Percentiles rank a stretch among this genome's conserved stretches.
phyloP scores from a whole-genome alignment of 1,140 invertebrate species.

The Drosophila quadrilineata region DNA sequence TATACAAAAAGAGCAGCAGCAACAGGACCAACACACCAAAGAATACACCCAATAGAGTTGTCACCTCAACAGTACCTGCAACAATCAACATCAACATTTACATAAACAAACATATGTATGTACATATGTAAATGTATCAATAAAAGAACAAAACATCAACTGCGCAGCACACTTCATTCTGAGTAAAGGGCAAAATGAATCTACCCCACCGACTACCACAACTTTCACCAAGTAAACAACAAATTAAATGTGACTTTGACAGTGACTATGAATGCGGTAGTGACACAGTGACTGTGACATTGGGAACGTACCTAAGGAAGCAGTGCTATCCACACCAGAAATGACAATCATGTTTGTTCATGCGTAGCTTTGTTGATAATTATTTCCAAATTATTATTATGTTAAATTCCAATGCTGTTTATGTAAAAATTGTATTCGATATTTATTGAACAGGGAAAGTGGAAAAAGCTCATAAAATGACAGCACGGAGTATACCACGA shows the following conservation, averaged over 20 bases:
- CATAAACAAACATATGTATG: not conserved
- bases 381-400: slow-evolving; percentile 10
- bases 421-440: slow-evolving; percentile 12
- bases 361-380: slow-evolving; percentile 30
- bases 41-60: slow-evolving; percentile 89
- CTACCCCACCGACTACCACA: slow-evolving; percentile 14
- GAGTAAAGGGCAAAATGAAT: no score
- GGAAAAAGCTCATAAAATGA: slow-evolving; percentile 60
- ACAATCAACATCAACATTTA: slow-evolving; percentile 42
- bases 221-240: slow-evolving; percentile 14
- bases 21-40: slow-evolving; percentile 88
- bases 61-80: slow-evolving; percentile 89
- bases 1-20: slow-evolving; percentile 90
- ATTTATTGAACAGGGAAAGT: slow-evolving; percentile 40
- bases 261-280: not conserved
- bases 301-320: slow-evolving; percentile 68
- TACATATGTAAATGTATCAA: not conserved
- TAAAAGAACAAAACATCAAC: not conserved
- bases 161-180: slow-evolving; percentile 5
- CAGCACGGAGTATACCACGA: slow-evolving; percentile 27
- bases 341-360: slow-evolving; percentile 79
- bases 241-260: not conserved
- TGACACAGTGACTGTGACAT: slow-evolving; percentile 15
- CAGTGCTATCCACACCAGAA: slow-evolving; percentile 76
- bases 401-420: slow-evolving; percentile 5